These are phyloP conservation scores for Nyctalus aviator DNA, from an alignment of 2,797 vertebrate species.

Conservation along the genomic window DNA sequence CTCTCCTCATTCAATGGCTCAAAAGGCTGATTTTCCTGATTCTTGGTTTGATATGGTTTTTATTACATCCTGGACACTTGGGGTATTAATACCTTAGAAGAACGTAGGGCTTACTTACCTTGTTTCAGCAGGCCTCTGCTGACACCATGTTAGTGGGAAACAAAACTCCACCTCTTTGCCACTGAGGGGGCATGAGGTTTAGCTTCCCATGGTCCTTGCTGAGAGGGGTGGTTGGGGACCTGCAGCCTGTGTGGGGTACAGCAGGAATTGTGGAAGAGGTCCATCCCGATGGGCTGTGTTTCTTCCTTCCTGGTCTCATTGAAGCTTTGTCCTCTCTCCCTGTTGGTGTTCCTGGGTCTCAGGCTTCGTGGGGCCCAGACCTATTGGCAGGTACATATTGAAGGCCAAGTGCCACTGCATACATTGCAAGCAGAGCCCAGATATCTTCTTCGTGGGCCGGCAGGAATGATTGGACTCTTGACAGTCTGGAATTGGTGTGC, in stretches of 20 bases:
- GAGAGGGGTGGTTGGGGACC: background rate
- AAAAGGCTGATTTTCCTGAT: background rate
- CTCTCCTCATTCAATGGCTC: background rate
- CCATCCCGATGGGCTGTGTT: background rate
- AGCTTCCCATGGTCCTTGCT: background rate
- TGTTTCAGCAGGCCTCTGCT: background rate
- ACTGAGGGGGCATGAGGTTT: background rate
- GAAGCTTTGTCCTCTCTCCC: background rate
- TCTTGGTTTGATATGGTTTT: background rate
- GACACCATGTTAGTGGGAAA: background rate
- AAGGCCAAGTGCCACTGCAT: background rate
- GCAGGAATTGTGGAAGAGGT: background rate
- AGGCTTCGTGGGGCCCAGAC: background rate
- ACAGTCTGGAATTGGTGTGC: background rate
- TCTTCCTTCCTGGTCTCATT: background rate
- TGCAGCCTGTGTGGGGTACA: background rate
- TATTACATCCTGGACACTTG: background rate
- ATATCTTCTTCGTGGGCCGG: background rate
- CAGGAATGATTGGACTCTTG: background rate
- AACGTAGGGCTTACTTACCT: background rate
- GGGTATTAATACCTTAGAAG: background rate
- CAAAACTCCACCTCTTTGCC: background rate
- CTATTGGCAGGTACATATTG: background rate
- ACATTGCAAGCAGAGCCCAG: background rate
- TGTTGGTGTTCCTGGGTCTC: background rate